phyloP scores from a whole-genome alignment of 2,888 invertebrate species.

The Scelioninae gen. 1 region DNA sequence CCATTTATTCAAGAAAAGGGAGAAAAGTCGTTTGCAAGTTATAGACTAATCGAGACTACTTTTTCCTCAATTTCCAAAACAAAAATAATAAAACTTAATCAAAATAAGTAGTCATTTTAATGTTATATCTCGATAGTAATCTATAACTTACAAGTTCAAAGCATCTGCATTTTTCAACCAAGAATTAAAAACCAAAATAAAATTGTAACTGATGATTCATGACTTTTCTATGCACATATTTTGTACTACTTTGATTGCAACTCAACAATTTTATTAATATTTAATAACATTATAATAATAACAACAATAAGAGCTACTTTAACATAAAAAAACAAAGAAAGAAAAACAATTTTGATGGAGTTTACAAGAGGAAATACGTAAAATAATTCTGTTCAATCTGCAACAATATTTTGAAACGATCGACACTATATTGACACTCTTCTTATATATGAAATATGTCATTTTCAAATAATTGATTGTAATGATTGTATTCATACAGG shows the following conservation, averaged over 20 bases:
- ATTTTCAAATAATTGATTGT: neutral
- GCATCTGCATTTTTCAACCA: neutral
- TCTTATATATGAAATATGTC: conserved; percentile 7
- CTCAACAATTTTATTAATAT: neutral
- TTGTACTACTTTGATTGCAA: conserved; percentile 26
- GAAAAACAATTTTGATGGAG: conserved; percentile 23
- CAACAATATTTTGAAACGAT: conserved; percentile 6
- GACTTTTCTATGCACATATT: conserved; percentile 18
- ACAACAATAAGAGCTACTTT: neutral
- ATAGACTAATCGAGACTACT: neutral
- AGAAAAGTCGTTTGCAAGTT: neutral
- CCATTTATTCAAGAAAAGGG: neutral
- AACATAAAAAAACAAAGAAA: neutral
- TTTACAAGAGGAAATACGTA: conserved; percentile 12
- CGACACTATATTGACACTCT: conserved; percentile 9
- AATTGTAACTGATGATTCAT: conserved; percentile 2
- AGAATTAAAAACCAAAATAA: neutral
- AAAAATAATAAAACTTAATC: neutral
- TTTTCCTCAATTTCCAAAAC: no score
- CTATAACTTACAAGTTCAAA: neutral
- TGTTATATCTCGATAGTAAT: neutral
- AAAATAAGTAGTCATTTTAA: neutral
- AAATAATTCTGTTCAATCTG: neutral
- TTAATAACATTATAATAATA: neutral
- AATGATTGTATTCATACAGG: neutral